Base-by-base conservation (phyloP, 2,888 invertebrate species). In the Rotaria socialis region DNA sequence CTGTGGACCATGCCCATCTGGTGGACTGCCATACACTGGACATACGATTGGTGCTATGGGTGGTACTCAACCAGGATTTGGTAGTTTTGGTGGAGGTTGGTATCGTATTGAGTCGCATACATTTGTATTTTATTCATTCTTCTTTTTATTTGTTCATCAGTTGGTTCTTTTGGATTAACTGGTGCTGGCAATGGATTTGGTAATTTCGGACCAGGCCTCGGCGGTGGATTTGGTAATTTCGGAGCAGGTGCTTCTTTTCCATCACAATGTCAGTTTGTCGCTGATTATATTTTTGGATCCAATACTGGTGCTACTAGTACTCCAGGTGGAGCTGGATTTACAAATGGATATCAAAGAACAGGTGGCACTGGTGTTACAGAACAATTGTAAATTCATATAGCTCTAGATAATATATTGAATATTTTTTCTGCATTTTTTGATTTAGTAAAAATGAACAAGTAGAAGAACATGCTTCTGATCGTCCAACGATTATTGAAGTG, bases 401-500 rank as follows among this genome's bases (percentile, higher is more conserved):
- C 7, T 60, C n/a, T 10, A 6, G 2, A 19, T 60, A n/a, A 10
- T 3, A 11, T n/a, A 60, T 10, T 11, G 24, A 60, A 27, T 5
- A 1, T 10, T 2, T 2, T 2, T 67, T 67, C n/a, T 35, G 5
- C 3, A 16, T 35, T 67, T 0, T 35, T 5, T 67, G 4, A 35
- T 67, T 35, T 35, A 11, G 16, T 6, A 5, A 4, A 22, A 24
- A n/a, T 41, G 47, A 80, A 41, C 24, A 43, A 47, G 10, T 47
- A 1, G 47, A n/a, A 24, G 80, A 24, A 80, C 7, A 24, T 24
- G 6, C 16, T n/a, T 47, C 47, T 2, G 41, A 11, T 47, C 43
- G 80, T 47, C 24, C 80, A 47, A 80, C 80, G n/a, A 80, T 80
- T 47, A 80, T 80, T 47, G 80, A 80, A 80, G 80, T 80, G 10